A percentile compares a stretch with the other conserved stretches of the same genome.
phyloP scores from a whole-genome alignment of 2,888 invertebrate genomes.

The Callimorpha dominula region DNA sequence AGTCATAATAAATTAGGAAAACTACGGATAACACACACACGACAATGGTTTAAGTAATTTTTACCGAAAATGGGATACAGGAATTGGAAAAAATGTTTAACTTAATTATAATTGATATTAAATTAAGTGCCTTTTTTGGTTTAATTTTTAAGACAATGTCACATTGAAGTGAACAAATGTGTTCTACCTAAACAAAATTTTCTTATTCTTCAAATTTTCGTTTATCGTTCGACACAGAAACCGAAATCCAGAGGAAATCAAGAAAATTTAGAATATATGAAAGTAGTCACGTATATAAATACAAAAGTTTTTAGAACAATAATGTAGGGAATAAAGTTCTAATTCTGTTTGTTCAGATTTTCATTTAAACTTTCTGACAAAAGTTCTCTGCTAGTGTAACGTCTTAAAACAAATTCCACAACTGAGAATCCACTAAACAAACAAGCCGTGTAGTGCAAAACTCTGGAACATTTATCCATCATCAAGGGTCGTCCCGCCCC shows the following conservation, averaged over 20 bases:
- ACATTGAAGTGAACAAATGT: no score
- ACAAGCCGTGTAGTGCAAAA: constrained; percentile 40
- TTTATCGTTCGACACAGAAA: no score
- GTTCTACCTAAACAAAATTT: no score
- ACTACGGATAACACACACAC: no score
- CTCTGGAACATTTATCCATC: constrained; percentile 42
- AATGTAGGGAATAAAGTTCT: neutral
- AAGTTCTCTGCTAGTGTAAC: constrained; percentile 1
- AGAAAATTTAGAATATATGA: neutral
- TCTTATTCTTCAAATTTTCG: no score
- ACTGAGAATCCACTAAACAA: constrained; percentile 27
- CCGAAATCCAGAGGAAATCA: neutral
- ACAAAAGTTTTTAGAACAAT: neutral
- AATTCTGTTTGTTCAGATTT: constrained; percentile 1
- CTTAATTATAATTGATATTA: no score
- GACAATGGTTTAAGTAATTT: no score
- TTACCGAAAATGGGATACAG: no score
- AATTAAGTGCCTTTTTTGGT: no score
- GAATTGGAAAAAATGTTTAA: no score
- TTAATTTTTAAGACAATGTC: no score
- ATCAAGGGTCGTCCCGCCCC: constrained; percentile 26
- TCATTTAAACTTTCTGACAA: constrained; percentile 12
- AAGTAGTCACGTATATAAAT: neutral
- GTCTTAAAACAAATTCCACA: constrained; percentile 9
- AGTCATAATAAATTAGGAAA: no score